Base-by-base conservation (phyloP, 23 tunicate genomes). In the Botrylloides violaceus region DNA sequence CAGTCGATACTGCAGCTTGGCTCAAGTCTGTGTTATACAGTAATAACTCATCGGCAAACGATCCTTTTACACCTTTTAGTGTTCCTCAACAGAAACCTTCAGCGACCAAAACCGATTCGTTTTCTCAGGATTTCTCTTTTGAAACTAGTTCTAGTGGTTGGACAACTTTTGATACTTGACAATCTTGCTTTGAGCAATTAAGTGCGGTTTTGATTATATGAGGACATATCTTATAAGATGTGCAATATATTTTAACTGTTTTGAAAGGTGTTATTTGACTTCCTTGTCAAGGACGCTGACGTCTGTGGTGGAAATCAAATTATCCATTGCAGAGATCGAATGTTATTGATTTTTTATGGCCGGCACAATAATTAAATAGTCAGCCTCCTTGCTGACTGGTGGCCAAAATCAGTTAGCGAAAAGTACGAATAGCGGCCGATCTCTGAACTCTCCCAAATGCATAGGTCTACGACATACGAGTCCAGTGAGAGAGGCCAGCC, bases 1-100 rank as follows among this genome's bases (percentile, higher is more conserved):
- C 56, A 32, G 80, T 82, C 23, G 88, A 85, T 38, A 73, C 82
- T 55, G 58, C 85, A 2, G 73, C 34, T 25, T 88, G 96, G 96
- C 57, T 88, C 22, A 66, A 58, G 25, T 0, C 50, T 6, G 61
- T 82, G 1, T 36, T 82, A 18, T 32, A 37, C 20, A 38, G 49
- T 33, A 39, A 43, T 2, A 43, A 70, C 34, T 28, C 82, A 18
- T 23, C 31, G 6, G 23, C 29, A 31, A 53, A 58, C 38, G 65
- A 72, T 34, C 53, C 77, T 5, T 72, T 50, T 31, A 6, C 49
- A 9, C 30, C 3, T 3, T 19, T 3, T 23, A 53, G 29, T 20
- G 18, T 21, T 25, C 3, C 65, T 3, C 27, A 70, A 21, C 65
- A 43, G 53, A 43, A 43, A 43, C 53, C 53, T 9, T 9, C 53